Conservation (phyloP, 1,140 invertebrate genomes). For the Tetramorium parvispinum region DNA sequence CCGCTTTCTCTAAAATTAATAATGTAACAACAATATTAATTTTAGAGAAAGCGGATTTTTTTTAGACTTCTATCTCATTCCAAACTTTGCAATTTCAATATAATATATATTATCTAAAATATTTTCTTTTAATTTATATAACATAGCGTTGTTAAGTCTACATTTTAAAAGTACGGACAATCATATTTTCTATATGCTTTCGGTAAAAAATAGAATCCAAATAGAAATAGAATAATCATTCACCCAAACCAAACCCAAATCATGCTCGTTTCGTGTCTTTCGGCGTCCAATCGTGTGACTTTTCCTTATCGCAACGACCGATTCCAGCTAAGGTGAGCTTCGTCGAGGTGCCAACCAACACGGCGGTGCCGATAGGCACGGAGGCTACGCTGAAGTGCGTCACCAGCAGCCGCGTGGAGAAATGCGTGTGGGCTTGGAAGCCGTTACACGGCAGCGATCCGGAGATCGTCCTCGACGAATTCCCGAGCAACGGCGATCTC, state of each 20-base stretch:
- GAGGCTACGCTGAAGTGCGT: conserved; percentile 79
- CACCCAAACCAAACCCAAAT: background rate
- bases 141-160: background rate
- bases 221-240: background rate
- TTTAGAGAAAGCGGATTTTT: background rate
- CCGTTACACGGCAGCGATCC: conserved; percentile 74
- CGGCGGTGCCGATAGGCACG: conserved; percentile 77
- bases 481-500: conserved; percentile 80
- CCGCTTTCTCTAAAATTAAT: too few relatives aligned
- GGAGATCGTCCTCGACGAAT: conserved; percentile 77
- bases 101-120: background rate
- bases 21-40: background rate
- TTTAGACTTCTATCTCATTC: background rate
- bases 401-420: conserved; percentile 81
- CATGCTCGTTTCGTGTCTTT: too few relatives aligned
- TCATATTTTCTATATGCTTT: background rate
- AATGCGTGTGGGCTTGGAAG: conserved; percentile 83
- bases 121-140: background rate
- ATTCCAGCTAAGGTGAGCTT: conserved; percentile 82
- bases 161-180: background rate
- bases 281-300: background rate
- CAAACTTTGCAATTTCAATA: background rate
- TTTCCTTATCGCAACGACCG: background rate
- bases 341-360: conserved; percentile 79
- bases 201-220: background rate